Evolutionary conservation across 2,888 invertebrate genomes (phyloP).

Genomic region (Erebia aethiops): DNA sequence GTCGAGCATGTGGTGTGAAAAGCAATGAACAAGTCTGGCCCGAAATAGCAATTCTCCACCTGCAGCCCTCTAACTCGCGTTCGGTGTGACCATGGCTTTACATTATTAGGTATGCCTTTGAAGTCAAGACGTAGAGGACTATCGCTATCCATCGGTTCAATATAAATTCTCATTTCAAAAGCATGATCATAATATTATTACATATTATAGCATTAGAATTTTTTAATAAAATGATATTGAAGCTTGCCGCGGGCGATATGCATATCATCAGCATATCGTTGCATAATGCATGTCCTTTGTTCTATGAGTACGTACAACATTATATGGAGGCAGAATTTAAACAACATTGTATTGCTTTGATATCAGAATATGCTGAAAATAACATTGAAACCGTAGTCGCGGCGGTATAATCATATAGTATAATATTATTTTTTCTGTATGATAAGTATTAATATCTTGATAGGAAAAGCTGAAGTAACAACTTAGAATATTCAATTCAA

Average conservation of each 20-base stretch:
- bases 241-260: background rate
- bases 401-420: too few species aligned
- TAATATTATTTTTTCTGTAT: too few species aligned
- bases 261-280: background rate
- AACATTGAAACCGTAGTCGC: too few species aligned
- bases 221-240: conserved; percentile 20
- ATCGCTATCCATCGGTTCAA: background rate
- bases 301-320: background rate
- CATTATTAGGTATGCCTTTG: background rate
- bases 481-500: too few species aligned
- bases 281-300: conserved; percentile 6
- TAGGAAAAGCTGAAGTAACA: too few species aligned
- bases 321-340: background rate
- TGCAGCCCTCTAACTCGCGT: too few species aligned
- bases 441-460: too few species aligned
- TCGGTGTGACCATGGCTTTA: too few species aligned
- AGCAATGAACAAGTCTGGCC: too few species aligned
- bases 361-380: background rate
- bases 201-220: background rate
- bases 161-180: conserved; percentile 11
- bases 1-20: too few species aligned
- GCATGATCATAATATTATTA: background rate
- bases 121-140: background rate
- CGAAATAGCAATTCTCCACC: too few species aligned
- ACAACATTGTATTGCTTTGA: background rate